A percentile compares a stretch with the other conserved stretches of the same genome.
Evolutionary conservation across 2,113 vertebrate species (phyloP).

Genomic region (Cacatua alba): DNA sequence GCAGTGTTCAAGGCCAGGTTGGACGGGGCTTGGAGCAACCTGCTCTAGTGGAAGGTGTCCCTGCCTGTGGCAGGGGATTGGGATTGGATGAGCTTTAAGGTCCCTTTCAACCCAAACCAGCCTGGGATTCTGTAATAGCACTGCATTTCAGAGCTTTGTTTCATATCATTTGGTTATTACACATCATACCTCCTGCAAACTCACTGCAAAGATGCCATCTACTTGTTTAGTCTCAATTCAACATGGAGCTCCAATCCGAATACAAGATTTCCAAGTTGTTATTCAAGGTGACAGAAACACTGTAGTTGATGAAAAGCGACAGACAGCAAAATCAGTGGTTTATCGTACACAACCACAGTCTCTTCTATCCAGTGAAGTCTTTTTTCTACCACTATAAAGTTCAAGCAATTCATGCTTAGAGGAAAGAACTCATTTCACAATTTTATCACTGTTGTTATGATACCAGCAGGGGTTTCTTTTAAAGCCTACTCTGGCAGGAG

Average conservation of each 20-base stretch:
- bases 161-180: not conserved
- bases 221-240: not conserved
- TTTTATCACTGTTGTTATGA: conserved; percentile 54
- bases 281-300: not conserved
- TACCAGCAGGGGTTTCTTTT: conserved; percentile 43
- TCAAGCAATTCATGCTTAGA: conserved; percentile 7
- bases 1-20: too few relatives aligned
- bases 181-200: not conserved
- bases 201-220: not conserved
- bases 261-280: not conserved
- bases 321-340: conserved; percentile 5
- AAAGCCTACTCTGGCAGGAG: conserved; percentile 44
- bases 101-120: not conserved
- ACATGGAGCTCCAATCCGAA: not conserved
- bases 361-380: not conserved
- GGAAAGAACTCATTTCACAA: conserved; percentile 43
- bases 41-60: not conserved
- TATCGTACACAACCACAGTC: not conserved
- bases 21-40: too few relatives aligned
- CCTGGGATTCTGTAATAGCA: not conserved
- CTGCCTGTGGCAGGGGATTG: not conserved
- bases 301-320: not conserved
- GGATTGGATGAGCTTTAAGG: not conserved
- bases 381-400: not conserved
- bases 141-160: not conserved